Evolutionary conservation across 1,140 invertebrate species (phyloP).

Genomic region (Phymastichus coffea): DNA sequence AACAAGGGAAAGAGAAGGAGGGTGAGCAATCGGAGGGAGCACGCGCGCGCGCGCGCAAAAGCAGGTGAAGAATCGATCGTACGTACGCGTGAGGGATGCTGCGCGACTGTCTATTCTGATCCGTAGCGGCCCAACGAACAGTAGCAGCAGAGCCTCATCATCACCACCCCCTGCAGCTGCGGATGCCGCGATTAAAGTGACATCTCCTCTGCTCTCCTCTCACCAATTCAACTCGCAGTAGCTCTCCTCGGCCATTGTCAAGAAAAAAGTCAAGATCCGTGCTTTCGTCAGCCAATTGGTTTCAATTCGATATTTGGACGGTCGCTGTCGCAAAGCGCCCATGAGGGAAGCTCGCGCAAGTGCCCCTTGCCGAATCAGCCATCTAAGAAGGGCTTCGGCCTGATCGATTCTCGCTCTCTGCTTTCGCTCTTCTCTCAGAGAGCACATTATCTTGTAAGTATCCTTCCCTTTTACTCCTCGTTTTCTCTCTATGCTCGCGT

Average conservation of each 20-base stretch:
- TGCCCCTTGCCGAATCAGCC: not conserved
- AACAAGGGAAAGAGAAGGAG: not conserved
- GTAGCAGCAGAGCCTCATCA: too few relatives aligned
- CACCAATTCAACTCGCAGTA: not conserved
- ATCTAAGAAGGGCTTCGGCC: not conserved
- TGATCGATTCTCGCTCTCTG: too few relatives aligned
- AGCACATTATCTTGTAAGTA: too few relatives aligned
- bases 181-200: slow-evolving; percentile 15
- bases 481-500: too few relatives aligned
- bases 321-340: too few relatives aligned
- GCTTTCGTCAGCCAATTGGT: too few relatives aligned
- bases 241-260: not conserved
- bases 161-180: not conserved
- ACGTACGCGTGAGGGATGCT: not conserved
- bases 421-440: too few relatives aligned
- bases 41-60: not conserved
- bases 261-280: not conserved
- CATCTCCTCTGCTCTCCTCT: not conserved
- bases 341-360: slow-evolving; percentile 2
- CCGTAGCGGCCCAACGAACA: not conserved
- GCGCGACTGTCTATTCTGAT: not conserved
- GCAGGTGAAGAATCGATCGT: not conserved
- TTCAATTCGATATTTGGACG: too few relatives aligned
- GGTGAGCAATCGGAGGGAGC: too few relatives aligned
- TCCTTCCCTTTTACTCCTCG: too few relatives aligned